Evolutionary conservation across 2,888 invertebrate genomes (phyloP), one percentile per base, ranked within the genome.

Genomic region (Dolichomitus sp.): DNA sequence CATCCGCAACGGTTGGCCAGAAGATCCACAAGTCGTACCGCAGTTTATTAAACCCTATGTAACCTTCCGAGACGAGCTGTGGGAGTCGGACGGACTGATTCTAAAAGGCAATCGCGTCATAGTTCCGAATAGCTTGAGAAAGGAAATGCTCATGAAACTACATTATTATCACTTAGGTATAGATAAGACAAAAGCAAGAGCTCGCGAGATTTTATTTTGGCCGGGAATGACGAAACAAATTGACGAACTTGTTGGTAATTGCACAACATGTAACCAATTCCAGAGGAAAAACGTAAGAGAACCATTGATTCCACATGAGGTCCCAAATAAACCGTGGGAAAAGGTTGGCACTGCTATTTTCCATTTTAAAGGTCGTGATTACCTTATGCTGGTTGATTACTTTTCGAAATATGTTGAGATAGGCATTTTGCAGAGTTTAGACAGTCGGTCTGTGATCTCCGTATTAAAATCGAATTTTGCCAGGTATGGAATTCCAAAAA

Each of bases 111-210:
- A 84, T 7, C 40, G 63, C 30, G 40, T 84, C 11, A 52, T 83
- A 11, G 79, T 84, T 17, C 84, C 83, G 0, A 17, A 9, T 5
- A 17, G 52, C 3, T 5, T 83, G 33, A 50, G 78, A 19, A 72
- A 57, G 12, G 81, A 81, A 79, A 57, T 85, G 9, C 63, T 85
- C 1, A 4, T 17, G 0, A 85, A 79, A 50, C 23, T 87, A 40
- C 85, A 86, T 69, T 85, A 84, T 50, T 69, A 80, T 72, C 86
- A 86, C 12, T n/a, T 81, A 7, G 80, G 81, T 4, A 66, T 80
- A 0, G 80, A 85, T 33, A 81, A 83, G 27, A 81, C 74, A n/a
- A 81, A 85, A 40, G 42, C 17, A 4, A 65, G 81, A 57, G 81
- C 82, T 7, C 42, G 80, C 2, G 78, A 84, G 27, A 70, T 81